Conservation (phyloP, 2,797 vertebrate species). For the Enteromius anoplus region DNA sequence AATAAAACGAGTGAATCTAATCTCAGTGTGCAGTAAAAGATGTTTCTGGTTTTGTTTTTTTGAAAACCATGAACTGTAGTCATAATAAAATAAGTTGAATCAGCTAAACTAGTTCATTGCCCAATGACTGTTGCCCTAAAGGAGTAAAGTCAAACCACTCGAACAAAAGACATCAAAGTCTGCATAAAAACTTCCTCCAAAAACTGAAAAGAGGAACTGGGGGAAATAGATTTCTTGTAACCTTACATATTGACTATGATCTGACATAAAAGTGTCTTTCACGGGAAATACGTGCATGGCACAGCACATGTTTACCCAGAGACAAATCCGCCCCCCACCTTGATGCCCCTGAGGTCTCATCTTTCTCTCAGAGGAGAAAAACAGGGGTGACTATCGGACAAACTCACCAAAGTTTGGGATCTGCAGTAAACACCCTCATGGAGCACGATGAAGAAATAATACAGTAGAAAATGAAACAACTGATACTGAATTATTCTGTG, state of each 20-base stretch:
- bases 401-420: conserved; percentile 7
- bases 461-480: background rate
- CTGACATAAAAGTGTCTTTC: background rate
- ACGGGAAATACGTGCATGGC: background rate
- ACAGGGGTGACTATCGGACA: conserved; percentile 39
- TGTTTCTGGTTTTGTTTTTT: background rate
- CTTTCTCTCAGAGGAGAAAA: conserved; percentile 43
- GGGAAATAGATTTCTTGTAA: background rate
- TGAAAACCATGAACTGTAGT: background rate
- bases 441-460: background rate
- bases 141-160: background rate
- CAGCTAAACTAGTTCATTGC: conserved; percentile 1
- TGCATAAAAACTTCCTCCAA: background rate
- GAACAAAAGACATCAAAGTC: background rate
- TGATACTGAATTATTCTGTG: background rate
- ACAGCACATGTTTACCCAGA: conserved; percentile 37
- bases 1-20: background rate
- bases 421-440: conserved; percentile 25
- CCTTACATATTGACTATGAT: background rate
- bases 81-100: conserved; percentile 1
- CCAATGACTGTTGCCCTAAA: conserved; percentile 22
- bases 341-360: conserved; percentile 56
- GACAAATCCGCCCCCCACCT: conserved; percentile 58
- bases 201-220: background rate
- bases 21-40: background rate